Evolutionary conservation across 2,888 invertebrate genomes (phyloP).

Genomic region (Cerceris ruficornis): DNA sequence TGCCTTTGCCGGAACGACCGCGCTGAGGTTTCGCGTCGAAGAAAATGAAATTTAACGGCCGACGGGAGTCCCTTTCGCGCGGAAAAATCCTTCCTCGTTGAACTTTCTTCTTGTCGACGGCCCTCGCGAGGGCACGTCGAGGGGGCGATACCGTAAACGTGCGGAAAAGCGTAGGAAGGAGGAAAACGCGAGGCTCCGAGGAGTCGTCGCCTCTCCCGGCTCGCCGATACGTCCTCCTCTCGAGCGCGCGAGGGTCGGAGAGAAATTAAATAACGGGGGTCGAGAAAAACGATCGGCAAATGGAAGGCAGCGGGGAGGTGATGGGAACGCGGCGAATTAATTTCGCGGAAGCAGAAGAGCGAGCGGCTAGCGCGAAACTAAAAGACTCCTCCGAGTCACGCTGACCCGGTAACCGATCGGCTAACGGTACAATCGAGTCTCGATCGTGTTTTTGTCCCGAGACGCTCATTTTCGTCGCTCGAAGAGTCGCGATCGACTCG

Average conservation of each 20-base stretch:
- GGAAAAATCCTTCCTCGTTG: too few species aligned
- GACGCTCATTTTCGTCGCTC: neutral
- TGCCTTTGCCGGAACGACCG: too few species aligned
- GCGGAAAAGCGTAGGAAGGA: too few species aligned
- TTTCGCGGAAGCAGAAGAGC: neutral
- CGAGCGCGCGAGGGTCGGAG: neutral
- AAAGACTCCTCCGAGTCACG: conserved; percentile 21
- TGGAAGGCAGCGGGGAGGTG: conserved; percentile 10
- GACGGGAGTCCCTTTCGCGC: too few species aligned
- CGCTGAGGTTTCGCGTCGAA: too few species aligned
- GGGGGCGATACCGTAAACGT: too few species aligned
- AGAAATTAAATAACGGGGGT: neutral
- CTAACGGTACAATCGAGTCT: conserved; percentile 45
- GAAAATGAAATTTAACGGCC: too few species aligned
- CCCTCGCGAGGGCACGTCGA: too few species aligned
- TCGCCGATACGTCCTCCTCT: too few species aligned
- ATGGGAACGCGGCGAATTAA: conserved; percentile 14
- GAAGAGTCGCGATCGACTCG: neutral
- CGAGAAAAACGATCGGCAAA: conserved; percentile 12
- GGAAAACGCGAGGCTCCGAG: too few species aligned
- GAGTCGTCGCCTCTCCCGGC: too few species aligned
- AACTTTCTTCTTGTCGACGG: too few species aligned
- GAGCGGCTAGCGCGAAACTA: neutral
- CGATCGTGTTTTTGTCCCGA: conserved; percentile 9
- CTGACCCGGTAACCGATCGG: conserved; percentile 28